Base-by-base conservation (phyloP, 2,113 vertebrate species). In the Bufo gargarizans region DNA sequence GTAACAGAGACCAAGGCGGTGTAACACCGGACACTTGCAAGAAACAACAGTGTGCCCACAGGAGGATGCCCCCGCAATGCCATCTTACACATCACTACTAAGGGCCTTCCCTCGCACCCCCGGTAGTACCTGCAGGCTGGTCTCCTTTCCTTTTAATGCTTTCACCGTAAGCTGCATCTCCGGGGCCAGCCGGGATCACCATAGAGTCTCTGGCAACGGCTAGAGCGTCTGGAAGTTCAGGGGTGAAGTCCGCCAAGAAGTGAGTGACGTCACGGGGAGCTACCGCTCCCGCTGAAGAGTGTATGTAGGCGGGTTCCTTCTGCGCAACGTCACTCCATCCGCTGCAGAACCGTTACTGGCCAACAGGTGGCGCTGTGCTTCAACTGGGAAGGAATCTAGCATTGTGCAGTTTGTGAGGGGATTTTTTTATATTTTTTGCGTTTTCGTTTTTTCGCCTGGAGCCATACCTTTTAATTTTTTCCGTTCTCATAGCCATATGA, bases 111-210 rank as follows among this genome's bases (percentile, higher is more conserved):
- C 20, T 49, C 4, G 20, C 12, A 8, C 72, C 72, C 10, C 74
- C 33, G n/a, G n/a, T 33, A 88, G n/a, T 33, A 88, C 87, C 87
- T 88, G 87, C 13, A 88, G 19, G 65, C 4, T 83, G 69, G 87
- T 50, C 80, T 88, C 87, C 63, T 83, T 88, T 22, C 87, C 87
- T 82, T 88, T 88, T 19, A 88, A 56, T 14, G 87, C 87, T 77
- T 88, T 88, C 87, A 88, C 87, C 49, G 87, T 88, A 49, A 88
- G 47, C 87, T 88, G 87, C 87, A 88, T 88, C 80, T 88, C 87
- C 69, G 71, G 71, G 45, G 77, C 87, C 80, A 88, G 87, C 87
- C 87, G 71, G 79, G 80, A 88, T 82, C 78, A 88, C 86, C 86
- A 88, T 88, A 88, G 86, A 88, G 79, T 82, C 55, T 10, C 45